Evolutionary conservation across 2,888 invertebrate species (phyloP).

Genomic region (Hemithea aestivaria): DNA sequence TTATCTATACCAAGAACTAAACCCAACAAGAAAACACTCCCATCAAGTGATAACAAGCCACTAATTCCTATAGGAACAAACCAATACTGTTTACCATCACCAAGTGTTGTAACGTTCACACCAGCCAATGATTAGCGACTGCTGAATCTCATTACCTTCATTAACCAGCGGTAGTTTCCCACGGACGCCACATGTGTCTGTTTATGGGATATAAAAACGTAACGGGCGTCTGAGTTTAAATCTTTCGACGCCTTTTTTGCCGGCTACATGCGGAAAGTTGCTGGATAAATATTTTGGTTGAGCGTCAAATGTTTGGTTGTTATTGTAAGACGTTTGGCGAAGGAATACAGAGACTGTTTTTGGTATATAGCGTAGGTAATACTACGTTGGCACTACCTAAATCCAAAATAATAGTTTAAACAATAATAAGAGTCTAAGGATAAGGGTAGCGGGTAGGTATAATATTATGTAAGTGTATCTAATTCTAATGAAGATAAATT

Average conservation of each 20-base stretch:
- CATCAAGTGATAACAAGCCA: too few relatives aligned
- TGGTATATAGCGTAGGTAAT: too few relatives aligned
- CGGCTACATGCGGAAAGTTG: conserved; percentile 30
- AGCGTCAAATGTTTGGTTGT: conserved; percentile 5
- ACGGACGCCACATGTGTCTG: conserved; percentile 62
- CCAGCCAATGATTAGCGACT: conserved; percentile 56
- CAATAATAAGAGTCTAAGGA: too few relatives aligned
- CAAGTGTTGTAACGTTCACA: conserved; percentile 20
- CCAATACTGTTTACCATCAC: conserved; percentile 16
- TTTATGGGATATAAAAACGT: conserved; percentile 50
- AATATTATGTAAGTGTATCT: too few relatives aligned
- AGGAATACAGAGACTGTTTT: too few relatives aligned
- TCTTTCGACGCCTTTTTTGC: conserved; percentile 55
- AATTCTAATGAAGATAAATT: too few relatives aligned
- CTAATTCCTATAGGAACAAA: conserved; percentile 16
- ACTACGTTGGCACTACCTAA: too few relatives aligned
- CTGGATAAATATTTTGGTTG: conserved; percentile 35
- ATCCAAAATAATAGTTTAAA: too few relatives aligned
- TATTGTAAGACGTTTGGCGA: too few relatives aligned
- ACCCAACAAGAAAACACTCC: too few relatives aligned
- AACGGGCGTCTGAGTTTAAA: conserved; percentile 48
- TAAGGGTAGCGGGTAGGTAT: too few relatives aligned
- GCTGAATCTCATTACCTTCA: conserved; percentile 58
- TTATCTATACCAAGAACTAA: too few relatives aligned
- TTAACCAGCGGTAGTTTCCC: conserved; percentile 52